Evolutionary conservation across 2,888 invertebrate species (phyloP).

Genomic region (Parapristionchus giblindavisi): DNA sequence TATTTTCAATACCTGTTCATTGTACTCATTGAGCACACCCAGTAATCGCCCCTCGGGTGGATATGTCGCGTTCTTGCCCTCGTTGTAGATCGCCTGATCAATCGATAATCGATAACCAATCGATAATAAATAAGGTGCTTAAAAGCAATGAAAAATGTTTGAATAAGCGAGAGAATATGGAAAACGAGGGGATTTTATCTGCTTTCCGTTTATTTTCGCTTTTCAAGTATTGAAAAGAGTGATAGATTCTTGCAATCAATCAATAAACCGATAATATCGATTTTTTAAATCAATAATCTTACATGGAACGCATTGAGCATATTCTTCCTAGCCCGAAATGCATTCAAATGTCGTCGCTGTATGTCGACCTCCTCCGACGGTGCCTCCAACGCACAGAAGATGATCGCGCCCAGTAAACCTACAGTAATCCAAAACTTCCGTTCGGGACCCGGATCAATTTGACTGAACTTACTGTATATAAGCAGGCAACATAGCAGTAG

Average conservation of each 20-base stretch:
- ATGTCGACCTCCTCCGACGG: conserved; percentile 42
- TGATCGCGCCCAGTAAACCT: conserved; percentile 54
- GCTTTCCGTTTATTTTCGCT: too few relatives aligned
- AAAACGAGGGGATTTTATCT: too few relatives aligned
- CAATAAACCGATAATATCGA: too few relatives aligned
- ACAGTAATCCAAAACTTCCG: neutral
- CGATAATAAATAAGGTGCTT: too few relatives aligned
- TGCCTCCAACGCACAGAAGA: conserved; percentile 58
- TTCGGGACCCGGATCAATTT: neutral
- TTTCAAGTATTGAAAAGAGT: too few relatives aligned
- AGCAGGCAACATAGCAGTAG: conserved; percentile 53
- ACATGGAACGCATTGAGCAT: conserved; percentile 32
- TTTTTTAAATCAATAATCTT: too few relatives aligned
- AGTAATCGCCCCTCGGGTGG: conserved; percentile 26
- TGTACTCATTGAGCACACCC: conserved; percentile 24
- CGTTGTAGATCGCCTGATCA: conserved; percentile 26
- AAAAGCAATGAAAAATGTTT: too few relatives aligned
- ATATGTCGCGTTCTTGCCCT: conserved; percentile 19
- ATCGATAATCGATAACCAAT: too few relatives aligned
- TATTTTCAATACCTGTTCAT: conserved; percentile 37
- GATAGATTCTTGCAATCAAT: neutral
- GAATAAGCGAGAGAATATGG: too few relatives aligned
- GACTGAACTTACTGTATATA: conserved; percentile 48
- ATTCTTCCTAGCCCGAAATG: neutral
- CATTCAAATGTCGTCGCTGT: neutral